Conservation (phyloP, 2,113 vertebrate genomes). For the Proteles cristata region DNA sequence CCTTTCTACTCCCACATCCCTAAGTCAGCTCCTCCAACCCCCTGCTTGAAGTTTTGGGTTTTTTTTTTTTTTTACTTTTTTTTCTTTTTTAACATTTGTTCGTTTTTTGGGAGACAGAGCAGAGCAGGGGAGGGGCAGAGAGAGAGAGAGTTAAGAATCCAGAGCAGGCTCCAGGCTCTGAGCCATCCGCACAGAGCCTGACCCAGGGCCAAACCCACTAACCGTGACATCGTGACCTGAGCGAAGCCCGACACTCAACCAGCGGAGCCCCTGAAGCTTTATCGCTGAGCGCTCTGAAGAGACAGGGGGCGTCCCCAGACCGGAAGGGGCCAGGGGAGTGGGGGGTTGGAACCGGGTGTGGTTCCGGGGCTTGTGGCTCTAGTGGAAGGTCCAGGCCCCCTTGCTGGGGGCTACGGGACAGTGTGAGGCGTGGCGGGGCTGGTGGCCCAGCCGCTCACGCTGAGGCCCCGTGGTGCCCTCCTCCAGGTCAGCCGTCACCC, state of each 20-base stretch:
- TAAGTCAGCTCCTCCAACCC: not conserved
- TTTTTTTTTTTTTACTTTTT: too few relatives aligned
- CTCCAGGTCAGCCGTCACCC: not conserved
- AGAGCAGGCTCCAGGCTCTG: too few relatives aligned
- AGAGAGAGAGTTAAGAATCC: too few relatives aligned
- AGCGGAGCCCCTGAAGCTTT: not conserved
- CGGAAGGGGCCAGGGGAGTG: accelerated
- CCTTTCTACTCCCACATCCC: not conserved
- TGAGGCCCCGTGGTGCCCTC: not conserved
- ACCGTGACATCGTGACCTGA: too few relatives aligned
- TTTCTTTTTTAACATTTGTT: too few relatives aligned
- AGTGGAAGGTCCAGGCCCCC: not conserved
- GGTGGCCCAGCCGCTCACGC: too few relatives aligned
- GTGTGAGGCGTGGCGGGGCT: not conserved
- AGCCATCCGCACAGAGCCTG: too few relatives aligned
- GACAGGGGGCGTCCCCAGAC: accelerated
- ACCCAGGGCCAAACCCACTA: too few relatives aligned
- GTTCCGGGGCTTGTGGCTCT: not conserved
- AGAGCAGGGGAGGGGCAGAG: too few relatives aligned
- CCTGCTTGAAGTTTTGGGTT: not conserved
- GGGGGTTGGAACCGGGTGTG: not conserved
- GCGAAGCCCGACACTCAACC: too few relatives aligned
- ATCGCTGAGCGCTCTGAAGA: not conserved
- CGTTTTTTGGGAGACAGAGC: too few relatives aligned
- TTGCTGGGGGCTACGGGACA: not conserved